Percentiles rank a stretch among this genome's conserved stretches.
Evolutionary conservation across 2,888 invertebrate genomes (phyloP).

Genomic region (Morpho helenor): DNA sequence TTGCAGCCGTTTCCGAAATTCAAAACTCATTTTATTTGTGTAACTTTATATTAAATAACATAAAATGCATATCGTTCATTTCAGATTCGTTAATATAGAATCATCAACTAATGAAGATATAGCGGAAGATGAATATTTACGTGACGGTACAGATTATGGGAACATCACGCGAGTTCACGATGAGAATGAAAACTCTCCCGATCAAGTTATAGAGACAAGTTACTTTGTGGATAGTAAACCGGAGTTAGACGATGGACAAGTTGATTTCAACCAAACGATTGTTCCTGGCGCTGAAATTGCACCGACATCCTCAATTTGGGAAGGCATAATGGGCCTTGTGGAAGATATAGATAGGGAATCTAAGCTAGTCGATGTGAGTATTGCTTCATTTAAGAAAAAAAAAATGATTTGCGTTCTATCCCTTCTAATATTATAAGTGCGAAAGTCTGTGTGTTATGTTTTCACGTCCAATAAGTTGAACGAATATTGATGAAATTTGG

Average conservation of each 20-base stretch:
- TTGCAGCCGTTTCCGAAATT: too few relatives aligned
- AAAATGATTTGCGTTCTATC: too few relatives aligned
- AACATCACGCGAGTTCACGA: conserved; percentile 58
- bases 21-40: too few relatives aligned
- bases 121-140: conserved; percentile 71
- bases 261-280: conserved; percentile 66
- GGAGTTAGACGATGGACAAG: conserved; percentile 46
- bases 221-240: conserved; percentile 48
- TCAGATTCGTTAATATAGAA: conserved; percentile 83
- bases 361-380: conserved; percentile 57
- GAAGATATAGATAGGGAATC: conserved; percentile 60
- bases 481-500: too few relatives aligned
- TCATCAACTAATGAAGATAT: conserved; percentile 83
- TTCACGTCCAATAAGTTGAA: too few relatives aligned
- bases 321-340: conserved; percentile 64
- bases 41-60: too few relatives aligned
- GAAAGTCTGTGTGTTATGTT: too few relatives aligned
- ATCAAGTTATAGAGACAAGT: conserved; percentile 49
- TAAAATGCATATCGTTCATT: conserved; percentile 25
- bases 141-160: conserved; percentile 71
- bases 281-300: conserved; percentile 51
- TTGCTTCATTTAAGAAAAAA: background rate
- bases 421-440: too few relatives aligned
- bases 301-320: conserved; percentile 60
- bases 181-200: conserved; percentile 39